A percentile compares a stretch with the other conserved stretches of the same genome.
phyloP scores from a whole-genome alignment of 2,888 invertebrate species.

The Phengaris arion region DNA sequence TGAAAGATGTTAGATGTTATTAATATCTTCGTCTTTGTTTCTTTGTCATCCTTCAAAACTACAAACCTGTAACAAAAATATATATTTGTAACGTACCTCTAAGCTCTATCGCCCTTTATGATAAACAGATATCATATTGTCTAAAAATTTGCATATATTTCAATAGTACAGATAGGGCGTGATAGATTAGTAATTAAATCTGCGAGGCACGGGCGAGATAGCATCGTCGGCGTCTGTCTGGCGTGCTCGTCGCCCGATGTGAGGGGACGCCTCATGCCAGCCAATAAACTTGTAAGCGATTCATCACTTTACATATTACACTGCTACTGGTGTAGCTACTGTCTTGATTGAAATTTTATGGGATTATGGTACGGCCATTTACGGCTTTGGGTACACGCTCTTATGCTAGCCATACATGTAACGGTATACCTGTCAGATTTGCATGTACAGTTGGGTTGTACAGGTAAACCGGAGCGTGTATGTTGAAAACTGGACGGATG shows the following conservation, averaged over 20 bases:
- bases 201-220: constrained; percentile 42
- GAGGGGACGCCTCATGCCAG: constrained; percentile 31
- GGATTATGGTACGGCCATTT: no score
- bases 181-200: constrained; percentile 42
- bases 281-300: constrained; percentile 17
- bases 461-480: no score
- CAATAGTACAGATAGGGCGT: constrained; percentile 33
- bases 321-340: not conserved
- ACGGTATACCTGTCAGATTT: no score
- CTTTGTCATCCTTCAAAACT: not conserved
- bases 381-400: no score
- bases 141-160: constrained; percentile 2
- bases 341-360: not conserved
- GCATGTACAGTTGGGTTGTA: no score
- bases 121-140: not conserved
- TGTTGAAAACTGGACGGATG: no score
- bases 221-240: constrained; percentile 40
- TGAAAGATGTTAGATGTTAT: no score
- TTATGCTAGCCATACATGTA: no score
- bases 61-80: not conserved
- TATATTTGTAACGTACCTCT: not conserved
- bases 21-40: no score
- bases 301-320: constrained; percentile 20
- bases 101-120: not conserved
- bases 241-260: constrained; percentile 35